Conservation (phyloP, 2,113 vertebrate genomes). For the Ceratotherium simum region DNA sequence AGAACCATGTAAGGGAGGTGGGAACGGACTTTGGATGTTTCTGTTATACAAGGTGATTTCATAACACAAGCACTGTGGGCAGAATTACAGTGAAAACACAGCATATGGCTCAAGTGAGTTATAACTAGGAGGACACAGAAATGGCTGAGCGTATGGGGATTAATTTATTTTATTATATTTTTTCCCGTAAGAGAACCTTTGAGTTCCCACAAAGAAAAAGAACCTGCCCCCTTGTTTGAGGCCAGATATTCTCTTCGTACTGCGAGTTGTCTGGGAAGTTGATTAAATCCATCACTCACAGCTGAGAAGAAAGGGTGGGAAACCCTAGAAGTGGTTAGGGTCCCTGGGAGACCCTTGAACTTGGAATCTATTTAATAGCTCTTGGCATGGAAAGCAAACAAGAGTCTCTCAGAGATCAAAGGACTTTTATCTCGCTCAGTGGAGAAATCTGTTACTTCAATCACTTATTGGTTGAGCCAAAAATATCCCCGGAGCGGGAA, state of each 20-base stretch:
- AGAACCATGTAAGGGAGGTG: not conserved
- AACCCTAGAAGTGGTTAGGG: constrained; percentile 69
- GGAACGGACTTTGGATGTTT: rapidly evolving
- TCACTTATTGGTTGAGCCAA: constrained; percentile 77
- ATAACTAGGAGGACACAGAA: not conserved
- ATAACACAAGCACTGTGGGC: rapidly evolving
- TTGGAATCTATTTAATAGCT: constrained; percentile 81
- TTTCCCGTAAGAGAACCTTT: not conserved
- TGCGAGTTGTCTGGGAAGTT: constrained; percentile 65
- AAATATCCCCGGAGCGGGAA: constrained; percentile 65
- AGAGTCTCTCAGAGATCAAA: constrained; percentile 82
- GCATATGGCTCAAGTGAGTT: not conserved
- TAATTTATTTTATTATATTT: constrained; percentile 4
- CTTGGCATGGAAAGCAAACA: constrained; percentile 80
- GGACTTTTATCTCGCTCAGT: constrained; percentile 72
- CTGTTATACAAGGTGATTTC: not conserved
- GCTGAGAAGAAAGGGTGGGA: constrained; percentile 83
- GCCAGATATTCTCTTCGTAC: not conserved
- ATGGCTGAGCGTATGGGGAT: not conserved
- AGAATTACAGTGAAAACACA: not conserved
- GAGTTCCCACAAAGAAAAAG: not conserved
- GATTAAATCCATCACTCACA: constrained; percentile 82
- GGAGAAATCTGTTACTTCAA: constrained; percentile 76
- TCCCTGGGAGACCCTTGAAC: constrained; percentile 84
- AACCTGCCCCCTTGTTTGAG: not conserved